These are phyloP conservation scores for Alces alces DNA, from an alignment of 2,113 vertebrate species.

Conservation along the genomic window DNA sequence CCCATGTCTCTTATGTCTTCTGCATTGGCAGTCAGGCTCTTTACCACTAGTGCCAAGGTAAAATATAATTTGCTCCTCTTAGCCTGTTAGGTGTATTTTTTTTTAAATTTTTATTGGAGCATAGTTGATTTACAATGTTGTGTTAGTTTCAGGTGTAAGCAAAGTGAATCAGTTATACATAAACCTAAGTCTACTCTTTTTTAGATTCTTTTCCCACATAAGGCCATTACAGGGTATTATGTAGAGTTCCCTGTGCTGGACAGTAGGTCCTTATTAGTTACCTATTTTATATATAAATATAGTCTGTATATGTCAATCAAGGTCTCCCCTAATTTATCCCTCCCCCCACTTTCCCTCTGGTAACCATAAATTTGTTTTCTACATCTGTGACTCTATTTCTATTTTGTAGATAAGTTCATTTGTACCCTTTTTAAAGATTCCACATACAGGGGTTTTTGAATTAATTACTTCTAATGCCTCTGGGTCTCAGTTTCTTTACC, in stretches of 20 bases:
- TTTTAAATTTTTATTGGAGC: not conserved
- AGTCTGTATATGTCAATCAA: not conserved
- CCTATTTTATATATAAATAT: not conserved
- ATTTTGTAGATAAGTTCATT: not conserved
- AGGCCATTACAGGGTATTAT: not conserved
- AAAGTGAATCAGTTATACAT: not conserved
- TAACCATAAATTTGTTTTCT: not conserved
- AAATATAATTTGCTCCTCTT: not conserved
- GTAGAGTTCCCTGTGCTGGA: not conserved
- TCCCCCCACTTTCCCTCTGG: not conserved
- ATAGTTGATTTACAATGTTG: not conserved
- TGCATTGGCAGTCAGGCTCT: not conserved
- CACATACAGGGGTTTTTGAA: not conserved
- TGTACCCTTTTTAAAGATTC: not conserved
- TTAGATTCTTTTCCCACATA: not conserved
- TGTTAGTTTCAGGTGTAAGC: not conserved
- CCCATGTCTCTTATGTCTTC: not conserved
- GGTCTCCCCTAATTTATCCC: not conserved
- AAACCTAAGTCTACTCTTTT: not conserved
- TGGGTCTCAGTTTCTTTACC: not conserved
- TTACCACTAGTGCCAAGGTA: not conserved
- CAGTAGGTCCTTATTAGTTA: not conserved
- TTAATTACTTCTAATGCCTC: not conserved
- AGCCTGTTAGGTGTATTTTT: not conserved
- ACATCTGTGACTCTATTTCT: not conserved